Evolutionary conservation across 2,797 vertebrate genomes (phyloP), one percentile per base, ranked within the genome.

Genomic region (Limosa lapponica): DNA sequence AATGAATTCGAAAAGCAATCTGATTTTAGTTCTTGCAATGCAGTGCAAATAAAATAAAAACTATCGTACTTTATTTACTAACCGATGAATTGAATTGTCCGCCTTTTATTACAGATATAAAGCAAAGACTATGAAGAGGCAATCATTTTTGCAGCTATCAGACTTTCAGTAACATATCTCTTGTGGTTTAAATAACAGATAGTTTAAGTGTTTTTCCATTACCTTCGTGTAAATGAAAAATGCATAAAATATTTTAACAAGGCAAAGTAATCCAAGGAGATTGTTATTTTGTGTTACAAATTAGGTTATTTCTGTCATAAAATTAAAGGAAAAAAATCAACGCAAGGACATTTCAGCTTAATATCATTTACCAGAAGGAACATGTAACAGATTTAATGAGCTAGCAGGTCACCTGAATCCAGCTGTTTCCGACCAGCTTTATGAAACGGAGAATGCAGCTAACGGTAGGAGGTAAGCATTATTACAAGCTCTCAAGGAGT

Each of bases 131-230:
- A 98, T 98, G 99, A 99, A 98, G 98, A 99, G 98, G 98, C 99
- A 98, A 99, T 99, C 98, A 99, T 99, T 99, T 99, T 98, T 98
- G 98, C 96, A 98, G 97, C 99, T 99, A 98, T 99, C 99, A 99
- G 98, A 98, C 98, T 98, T 98, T 98, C 98, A 98, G 98, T 97
- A 98, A 98, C 98, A 98, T 98, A 98, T 98, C 98, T 99, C 99
- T 98, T 98, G 98, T 99, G 99, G 98, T 98, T 99, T 99, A 98
- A 98, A 98, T 98, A 98, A 99, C 98, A 99, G 98, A 99, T 98
- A 99, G 98, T 98, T 95, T 98, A 98, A 98, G 98, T 98, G 98
- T 98, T 98, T 98, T 98, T 98, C 98, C 98, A 98, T 98, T 98
- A 98, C 98, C 98, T 98, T 97, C 85, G 96, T 98, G 98, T 98